Evolutionary conservation across 2,113 vertebrate species (phyloP).

Genomic region (Nannobrachium achirus): DNA sequence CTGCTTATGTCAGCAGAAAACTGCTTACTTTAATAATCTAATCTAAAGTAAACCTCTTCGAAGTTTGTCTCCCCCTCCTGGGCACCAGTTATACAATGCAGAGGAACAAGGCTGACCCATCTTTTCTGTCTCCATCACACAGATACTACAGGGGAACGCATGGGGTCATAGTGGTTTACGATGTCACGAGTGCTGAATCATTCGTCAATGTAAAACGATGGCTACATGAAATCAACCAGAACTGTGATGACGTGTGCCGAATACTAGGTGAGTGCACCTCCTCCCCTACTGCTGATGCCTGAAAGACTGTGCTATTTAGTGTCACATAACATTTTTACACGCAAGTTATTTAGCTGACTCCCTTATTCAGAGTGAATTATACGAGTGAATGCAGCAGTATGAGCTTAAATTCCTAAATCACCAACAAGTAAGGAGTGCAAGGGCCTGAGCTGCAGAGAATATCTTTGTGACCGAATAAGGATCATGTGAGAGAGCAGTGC

Average conservation of each 20-base stretch:
- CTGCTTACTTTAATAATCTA: background rate
- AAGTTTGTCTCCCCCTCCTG: conserved; percentile 36
- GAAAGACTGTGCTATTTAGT: no score
- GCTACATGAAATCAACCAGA: conserved; percentile 99
- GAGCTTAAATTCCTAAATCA: no score
- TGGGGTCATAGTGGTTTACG: conserved; percentile 97
- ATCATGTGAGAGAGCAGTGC: no score
- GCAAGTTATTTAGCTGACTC: no score
- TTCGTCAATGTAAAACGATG: conserved; percentile 99
- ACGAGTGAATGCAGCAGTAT: no score
- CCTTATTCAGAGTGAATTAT: no score
- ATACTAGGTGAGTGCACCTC: conserved; percentile 88
- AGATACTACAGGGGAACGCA: conserved; percentile 99
- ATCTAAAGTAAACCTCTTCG: background rate
- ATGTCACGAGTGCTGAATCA: conserved; percentile 97
- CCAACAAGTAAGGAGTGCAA: no score
- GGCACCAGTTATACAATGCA: background rate
- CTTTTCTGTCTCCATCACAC: conserved; percentile 44
- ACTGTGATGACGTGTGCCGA: conserved; percentile 97
- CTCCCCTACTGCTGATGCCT: background rate
- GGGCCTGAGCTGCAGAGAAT: no score
- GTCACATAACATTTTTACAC: no score
- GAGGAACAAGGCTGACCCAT: background rate
- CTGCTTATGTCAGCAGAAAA: no score
- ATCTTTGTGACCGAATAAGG: no score